Evolutionary conservation across 2,113 vertebrate genomes (phyloP), one percentile per base, ranked within the genome.

Genomic region (Elachura formosa): DNA sequence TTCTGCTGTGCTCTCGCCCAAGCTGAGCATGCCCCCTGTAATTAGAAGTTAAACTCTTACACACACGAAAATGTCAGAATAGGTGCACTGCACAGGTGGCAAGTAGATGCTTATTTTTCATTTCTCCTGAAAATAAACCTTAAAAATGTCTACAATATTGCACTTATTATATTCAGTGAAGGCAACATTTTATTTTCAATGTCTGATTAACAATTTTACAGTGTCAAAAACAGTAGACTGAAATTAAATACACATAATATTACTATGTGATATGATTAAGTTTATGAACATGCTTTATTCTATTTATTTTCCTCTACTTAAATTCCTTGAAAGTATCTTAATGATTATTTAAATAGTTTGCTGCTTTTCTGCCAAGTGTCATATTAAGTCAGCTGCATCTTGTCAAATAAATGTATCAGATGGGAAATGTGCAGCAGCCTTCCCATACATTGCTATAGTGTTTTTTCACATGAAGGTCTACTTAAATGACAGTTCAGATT

Each of bases 151-250:
- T 86, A 24, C 31, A 61, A 34, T 6, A 26, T n/a, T 62, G 8
- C 43, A 88, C 11, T 61, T 78, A 67, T 78, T 63, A 76, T 74
- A 66, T 49, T 67, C 29, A 63, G n/a, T 61, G 10, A 77, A 78
- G 13, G 23, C 34, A 72, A 34, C 52, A 19, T 90, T 96, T 94
- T 83, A 71, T 76, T 96, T 97, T 86, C 49, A 77, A 40, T 48
- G 63, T 73, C 54, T 94, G 77, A 93, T 95, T 94, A 95, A 73
- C 75, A 87, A 77, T 94, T 89, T 87, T 80, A 84, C 66, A 79
- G 67, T 80, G 63, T 87, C 86, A 96, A 68, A 89, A 96, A 46
- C 71, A 94, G 82, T 87, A 96, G 63, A 87, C 52, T 69, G 26
- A 92, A 94, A 95, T 92, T 40, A 95, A 82, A 88, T 71, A 22